Base-by-base conservation (phyloP, 2,797 vertebrate species). In the Xerus rutilus region DNA sequence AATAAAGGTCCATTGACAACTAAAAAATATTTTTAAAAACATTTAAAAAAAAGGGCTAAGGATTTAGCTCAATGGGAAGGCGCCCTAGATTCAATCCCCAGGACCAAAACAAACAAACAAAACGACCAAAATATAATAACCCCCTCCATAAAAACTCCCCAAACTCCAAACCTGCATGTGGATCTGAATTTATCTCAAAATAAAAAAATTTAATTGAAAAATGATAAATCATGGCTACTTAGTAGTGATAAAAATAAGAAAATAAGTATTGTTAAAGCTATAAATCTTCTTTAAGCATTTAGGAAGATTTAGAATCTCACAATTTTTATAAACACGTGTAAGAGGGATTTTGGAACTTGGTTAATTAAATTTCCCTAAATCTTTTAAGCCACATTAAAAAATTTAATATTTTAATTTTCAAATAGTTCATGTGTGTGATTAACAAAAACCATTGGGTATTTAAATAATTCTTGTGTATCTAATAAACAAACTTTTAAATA, bases 391-490 rank as follows among this genome's bases (percentile, higher is more conserved):
- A 64, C 17, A 18, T 86, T 77, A 65, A 23, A 86, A 81, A 82
- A 17, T 96, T 89, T 86, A 77, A 81, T 76, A 76, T 84, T 93
- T 96, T 95, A 30, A 91, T 88, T 93, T 91, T 73, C 52, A 94
- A 76, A 59, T 82, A 91, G 49, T 78, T 91, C 13, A 86, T 32
- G 78, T 94, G 43, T 73, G 39, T 93, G 84, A 84, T 92, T 95
- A 93, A 92, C 69, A 91, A 45, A 87, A 86, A 52, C 70, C 64
- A 25, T 28, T 64, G 35, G 32, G 20, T 47, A 78, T 93, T 86
- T 93, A 91, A 69, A 14, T 94, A 87, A 85, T 85, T 91, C 62
- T 95, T 67, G 1, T 77, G 57, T 35, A 43, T 84, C 28, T 65
- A 85, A 87, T 95, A 91, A 91, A 82, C 49, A 86, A 86, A 89